Evolutionary conservation across 2,888 invertebrate genomes (phyloP).

Genomic region (Caenorhabditis sulstoni): DNA sequence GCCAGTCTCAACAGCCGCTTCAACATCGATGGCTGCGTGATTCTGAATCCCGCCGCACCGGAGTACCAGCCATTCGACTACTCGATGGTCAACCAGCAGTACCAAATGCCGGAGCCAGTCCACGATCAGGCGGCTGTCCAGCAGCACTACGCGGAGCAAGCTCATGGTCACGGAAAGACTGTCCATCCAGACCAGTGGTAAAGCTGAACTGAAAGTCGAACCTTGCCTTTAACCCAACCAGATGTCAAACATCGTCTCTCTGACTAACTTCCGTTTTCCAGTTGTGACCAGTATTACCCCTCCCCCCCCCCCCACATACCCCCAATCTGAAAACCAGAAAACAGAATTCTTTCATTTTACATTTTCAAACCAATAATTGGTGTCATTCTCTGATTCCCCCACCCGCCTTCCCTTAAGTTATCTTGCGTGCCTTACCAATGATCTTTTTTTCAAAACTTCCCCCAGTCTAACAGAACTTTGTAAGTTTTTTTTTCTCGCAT

Average conservation of each 20-base stretch:
- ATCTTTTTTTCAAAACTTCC: conserved; percentile 18
- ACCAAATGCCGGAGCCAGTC: conserved; percentile 58
- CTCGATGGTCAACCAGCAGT: conserved; percentile 57
- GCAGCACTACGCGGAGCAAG: conserved; percentile 28
- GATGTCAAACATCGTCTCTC: conserved; percentile 48
- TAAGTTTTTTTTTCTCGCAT: conserved; percentile 25
- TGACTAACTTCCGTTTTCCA: conserved; percentile 25
- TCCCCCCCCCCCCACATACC: background rate
- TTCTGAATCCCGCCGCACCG: conserved; percentile 56
- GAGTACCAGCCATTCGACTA: conserved; percentile 73
- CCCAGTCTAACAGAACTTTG: background rate
- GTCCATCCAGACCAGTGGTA: conserved; percentile 71
- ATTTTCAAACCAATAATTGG: conserved; percentile 26
- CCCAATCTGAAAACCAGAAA: too few species aligned
- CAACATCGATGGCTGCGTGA: conserved; percentile 66
- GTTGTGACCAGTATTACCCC: conserved; percentile 56
- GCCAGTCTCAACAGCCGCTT: conserved; percentile 53
- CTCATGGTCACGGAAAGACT: conserved; percentile 60
- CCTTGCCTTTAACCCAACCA: conserved; percentile 1
- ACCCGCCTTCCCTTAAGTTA: conserved; percentile 20
- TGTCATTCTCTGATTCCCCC: conserved; percentile 32
- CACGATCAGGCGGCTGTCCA: conserved; percentile 44
- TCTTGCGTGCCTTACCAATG: conserved; percentile 50
- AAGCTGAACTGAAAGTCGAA: conserved; percentile 12
- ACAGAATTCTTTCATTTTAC: too few species aligned